These are phyloP conservation scores for Anguilla pacifica DNA, from an alignment of 2,797 vertebrate genomes.

Conservation along the genomic window DNA sequence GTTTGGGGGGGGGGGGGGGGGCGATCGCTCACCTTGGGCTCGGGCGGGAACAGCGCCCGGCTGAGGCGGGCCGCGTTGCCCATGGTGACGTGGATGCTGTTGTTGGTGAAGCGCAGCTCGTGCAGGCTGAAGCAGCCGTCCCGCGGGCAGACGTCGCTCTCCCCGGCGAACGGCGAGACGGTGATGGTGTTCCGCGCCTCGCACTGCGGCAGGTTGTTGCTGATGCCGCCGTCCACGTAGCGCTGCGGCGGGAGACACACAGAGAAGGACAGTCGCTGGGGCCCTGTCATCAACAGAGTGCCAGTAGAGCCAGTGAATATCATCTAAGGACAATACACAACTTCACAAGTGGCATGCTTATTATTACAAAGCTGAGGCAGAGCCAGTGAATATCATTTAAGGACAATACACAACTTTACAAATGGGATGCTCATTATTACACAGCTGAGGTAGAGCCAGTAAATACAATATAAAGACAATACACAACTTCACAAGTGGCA, in stretches of 20 bases:
- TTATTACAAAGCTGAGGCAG: too few species aligned
- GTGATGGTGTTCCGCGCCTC: constrained; percentile 87
- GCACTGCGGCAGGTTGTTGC: constrained; percentile 78
- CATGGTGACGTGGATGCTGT: constrained; percentile 81
- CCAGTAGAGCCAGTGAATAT: too few species aligned
- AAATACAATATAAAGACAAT: too few species aligned
- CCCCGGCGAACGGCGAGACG: constrained; percentile 87
- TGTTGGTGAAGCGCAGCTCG: constrained; percentile 79
- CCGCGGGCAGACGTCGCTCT: constrained; percentile 89
- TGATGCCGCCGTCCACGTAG: constrained; percentile 87
- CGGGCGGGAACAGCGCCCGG: constrained; percentile 79
- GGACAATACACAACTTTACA: too few species aligned
- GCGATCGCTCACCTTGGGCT: constrained; percentile 73
- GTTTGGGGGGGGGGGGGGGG: too few species aligned
- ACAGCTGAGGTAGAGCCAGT: too few species aligned
- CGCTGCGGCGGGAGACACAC: constrained; percentile 67
- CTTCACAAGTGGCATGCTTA: too few species aligned
- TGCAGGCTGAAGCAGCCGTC: constrained; percentile 83
- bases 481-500: too few species aligned
- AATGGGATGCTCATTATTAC: too few species aligned
- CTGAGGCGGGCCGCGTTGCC: constrained; percentile 80
- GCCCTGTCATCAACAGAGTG: not conserved
- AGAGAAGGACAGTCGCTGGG: not conserved
- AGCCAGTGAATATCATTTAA: too few species aligned
- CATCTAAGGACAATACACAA: too few species aligned